Percentiles rank a stretch among this genome's conserved stretches.
Evolutionary conservation across 2,113 vertebrate genomes (phyloP).

Genomic region (Hemiscyllium ocellatum): DNA sequence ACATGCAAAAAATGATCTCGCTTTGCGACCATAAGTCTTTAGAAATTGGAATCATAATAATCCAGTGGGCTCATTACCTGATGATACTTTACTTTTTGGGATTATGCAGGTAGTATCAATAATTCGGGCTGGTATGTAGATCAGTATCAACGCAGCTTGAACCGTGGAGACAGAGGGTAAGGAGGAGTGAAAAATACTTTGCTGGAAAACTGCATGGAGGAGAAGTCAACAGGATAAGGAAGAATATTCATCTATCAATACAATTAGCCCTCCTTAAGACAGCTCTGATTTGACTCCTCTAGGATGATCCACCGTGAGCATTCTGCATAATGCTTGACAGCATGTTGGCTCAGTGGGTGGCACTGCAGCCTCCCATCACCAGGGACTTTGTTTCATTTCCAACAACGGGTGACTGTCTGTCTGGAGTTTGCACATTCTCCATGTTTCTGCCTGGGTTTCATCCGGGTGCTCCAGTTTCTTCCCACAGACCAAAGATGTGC

Average conservation of each 20-base stretch:
- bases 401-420: no score
- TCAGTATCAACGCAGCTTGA: not conserved
- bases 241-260: not conserved
- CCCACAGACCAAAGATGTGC: no score
- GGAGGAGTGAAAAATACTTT: not conserved
- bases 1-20: not conserved
- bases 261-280: not conserved
- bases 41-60: not conserved
- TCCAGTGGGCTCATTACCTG: not conserved
- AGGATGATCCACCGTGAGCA: not conserved
- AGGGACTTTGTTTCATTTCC: no score
- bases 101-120: not conserved
- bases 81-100: not conserved
- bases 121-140: not conserved
- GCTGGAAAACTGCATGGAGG: not conserved
- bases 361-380: no score
- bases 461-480: no score
- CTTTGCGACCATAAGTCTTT: not conserved
- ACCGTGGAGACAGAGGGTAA: not conserved
- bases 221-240: not conserved
- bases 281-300: not conserved
- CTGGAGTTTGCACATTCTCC: no score
- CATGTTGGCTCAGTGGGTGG: no score
- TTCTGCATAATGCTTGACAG: not conserved
- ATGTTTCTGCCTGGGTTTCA: no score